A percentile compares a stretch with the other conserved stretches of the same genome.
phyloP scores from a whole-genome alignment of 2,113 vertebrate species.

The Anas platyrhynchos region DNA sequence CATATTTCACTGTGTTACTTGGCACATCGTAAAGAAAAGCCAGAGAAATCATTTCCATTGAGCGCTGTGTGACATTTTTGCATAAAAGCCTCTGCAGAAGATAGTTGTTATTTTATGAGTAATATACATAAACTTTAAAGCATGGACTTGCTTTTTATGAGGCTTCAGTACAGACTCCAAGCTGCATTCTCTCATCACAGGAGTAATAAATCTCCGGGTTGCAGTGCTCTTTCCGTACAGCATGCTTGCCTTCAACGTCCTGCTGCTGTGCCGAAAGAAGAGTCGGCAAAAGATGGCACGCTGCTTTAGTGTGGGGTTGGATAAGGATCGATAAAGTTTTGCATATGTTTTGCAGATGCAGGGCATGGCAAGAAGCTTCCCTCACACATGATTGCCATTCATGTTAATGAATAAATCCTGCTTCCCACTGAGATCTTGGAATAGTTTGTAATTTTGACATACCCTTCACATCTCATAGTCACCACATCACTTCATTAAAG shows the following conservation, averaged over 20 bases:
- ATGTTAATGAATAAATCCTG: background rate
- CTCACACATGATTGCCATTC: background rate
- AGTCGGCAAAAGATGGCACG: background rate
- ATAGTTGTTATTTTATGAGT: constrained; percentile 25
- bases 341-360: background rate
- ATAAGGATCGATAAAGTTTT: background rate
- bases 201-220: background rate
- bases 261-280: background rate
- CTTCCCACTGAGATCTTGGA: background rate
- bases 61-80: background rate
- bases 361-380: background rate
- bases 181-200: background rate
- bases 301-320: background rate
- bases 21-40: background rate
- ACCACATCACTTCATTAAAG: background rate
- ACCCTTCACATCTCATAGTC: background rate
- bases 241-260: background rate
- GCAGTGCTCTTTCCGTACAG: background rate
- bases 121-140: constrained; percentile 26
- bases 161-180: constrained; percentile 33
- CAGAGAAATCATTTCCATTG: background rate
- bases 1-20: background rate
- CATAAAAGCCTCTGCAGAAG: background rate
- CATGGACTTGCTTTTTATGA: constrained; percentile 9
- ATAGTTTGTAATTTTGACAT: background rate